Conservation (phyloP, 2,113 vertebrate genomes). For the Phylloscopus whistleri region DNA sequence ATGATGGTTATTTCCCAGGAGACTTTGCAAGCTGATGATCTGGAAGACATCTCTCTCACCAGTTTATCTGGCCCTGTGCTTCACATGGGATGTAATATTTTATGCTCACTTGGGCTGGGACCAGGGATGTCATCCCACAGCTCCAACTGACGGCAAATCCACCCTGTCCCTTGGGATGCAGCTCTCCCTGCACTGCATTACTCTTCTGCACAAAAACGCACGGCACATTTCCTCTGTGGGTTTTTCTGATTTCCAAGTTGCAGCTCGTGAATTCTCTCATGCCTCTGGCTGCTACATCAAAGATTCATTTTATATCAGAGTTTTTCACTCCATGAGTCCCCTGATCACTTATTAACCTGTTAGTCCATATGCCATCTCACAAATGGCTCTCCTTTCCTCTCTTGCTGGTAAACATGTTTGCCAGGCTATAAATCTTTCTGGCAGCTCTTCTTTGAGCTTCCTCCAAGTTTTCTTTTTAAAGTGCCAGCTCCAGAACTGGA, state of each 20-base stretch:
- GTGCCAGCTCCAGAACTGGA: neutral
- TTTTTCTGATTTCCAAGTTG: slow-evolving; percentile 11
- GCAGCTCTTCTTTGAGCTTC: slow-evolving; percentile 32
- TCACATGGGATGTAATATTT: slow-evolving; percentile 18
- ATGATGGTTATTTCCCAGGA: neutral
- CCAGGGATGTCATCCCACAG: neutral
- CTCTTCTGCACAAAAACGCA: neutral
- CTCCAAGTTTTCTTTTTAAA: slow-evolving; percentile 17
- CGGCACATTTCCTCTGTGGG: neutral
- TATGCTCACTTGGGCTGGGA: neutral
- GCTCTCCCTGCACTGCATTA: neutral
- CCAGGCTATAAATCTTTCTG: slow-evolving; percentile 27
- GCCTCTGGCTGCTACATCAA: slow-evolving; percentile 38
- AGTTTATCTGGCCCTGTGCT: neutral
- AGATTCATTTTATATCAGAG: slow-evolving; percentile 2
- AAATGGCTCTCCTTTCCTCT: neutral
- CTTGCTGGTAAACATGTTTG: neutral
- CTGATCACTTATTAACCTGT: slow-evolving; percentile 23
- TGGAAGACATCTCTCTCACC: neutral
- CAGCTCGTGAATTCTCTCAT: neutral
- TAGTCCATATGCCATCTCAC: neutral
- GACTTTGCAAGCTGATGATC: neutral
- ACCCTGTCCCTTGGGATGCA: neutral
- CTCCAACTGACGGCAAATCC: neutral
- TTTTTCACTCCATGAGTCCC: neutral